A percentile compares a stretch with the other conserved stretches of the same genome.
Conservation (phyloP, 1,140 invertebrate genomes). For the Drosophila santomea region DNA sequence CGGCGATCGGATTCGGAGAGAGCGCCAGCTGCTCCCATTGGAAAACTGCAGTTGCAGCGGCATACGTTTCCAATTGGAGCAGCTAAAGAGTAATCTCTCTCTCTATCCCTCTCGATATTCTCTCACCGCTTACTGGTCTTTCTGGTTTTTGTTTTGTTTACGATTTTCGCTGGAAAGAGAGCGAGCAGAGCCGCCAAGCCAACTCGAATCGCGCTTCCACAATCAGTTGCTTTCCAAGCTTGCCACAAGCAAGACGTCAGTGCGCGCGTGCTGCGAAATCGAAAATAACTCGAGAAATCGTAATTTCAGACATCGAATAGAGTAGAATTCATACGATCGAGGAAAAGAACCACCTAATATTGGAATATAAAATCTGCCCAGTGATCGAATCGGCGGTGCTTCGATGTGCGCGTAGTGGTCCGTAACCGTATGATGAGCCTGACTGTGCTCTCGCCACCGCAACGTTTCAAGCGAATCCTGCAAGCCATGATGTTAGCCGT, state of each 20-base stretch:
- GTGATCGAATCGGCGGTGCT: slow-evolving; percentile 36
- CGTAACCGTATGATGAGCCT: slow-evolving; percentile 76
- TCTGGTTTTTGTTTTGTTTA: slow-evolving; percentile 79
- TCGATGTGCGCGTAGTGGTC: slow-evolving; percentile 70
- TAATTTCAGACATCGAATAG: no score
- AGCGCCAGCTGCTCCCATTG: slow-evolving; percentile 66
- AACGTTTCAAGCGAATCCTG: slow-evolving; percentile 83
- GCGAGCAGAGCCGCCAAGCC: slow-evolving; percentile 15
- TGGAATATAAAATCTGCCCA: slow-evolving; percentile 1
- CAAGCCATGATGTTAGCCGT: slow-evolving; percentile 84
- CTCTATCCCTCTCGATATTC: neutral
- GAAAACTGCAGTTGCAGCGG: slow-evolving; percentile 70
- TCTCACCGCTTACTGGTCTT: slow-evolving; percentile 41
- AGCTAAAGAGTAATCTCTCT: slow-evolving; percentile 18
- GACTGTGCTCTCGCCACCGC: slow-evolving; percentile 82
- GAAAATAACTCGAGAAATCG: no score
- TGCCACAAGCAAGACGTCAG: slow-evolving; percentile 66
- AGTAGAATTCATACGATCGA: no score
- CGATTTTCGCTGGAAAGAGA: slow-evolving; percentile 58
- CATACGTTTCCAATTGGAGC: slow-evolving; percentile 76
- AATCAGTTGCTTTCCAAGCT: slow-evolving; percentile 63
- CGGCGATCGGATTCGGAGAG: neutral
- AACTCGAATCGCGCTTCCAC: slow-evolving; percentile 15
- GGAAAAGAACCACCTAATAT: slow-evolving; percentile 1
- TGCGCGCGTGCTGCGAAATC: slow-evolving; percentile 48